Evolutionary conservation across 1,140 invertebrate species (phyloP).

Genomic region (Panagrolaimus sp.): DNA sequence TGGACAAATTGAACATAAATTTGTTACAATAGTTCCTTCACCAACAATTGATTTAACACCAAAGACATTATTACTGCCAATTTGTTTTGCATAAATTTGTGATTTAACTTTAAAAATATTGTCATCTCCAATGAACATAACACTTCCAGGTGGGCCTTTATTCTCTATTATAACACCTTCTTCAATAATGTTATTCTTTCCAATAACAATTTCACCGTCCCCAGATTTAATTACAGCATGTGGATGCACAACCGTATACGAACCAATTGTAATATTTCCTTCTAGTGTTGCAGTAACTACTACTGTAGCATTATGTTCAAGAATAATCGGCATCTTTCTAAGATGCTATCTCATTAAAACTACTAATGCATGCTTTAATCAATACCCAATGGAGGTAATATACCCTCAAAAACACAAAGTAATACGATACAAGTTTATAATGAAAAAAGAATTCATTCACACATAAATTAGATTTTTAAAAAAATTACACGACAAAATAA

Average conservation of each 20-base stretch:
- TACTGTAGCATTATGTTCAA: conserved; percentile 14
- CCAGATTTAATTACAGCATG: conserved; percentile 26
- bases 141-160: conserved; percentile 11
- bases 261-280: conserved; percentile 19
- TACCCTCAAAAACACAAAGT: not conserved
- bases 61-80: conserved; percentile 36
- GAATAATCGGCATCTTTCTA: not conserved
- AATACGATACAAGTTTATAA: conserved; percentile 6
- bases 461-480: no score
- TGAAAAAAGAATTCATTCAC: no score
- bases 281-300: not conserved
- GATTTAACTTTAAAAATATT: conserved; percentile 35
- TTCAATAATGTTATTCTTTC: conserved; percentile 35
- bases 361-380: not conserved
- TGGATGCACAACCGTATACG: conserved; percentile 26
- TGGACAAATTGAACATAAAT: conserved; percentile 33
- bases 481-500: conserved; percentile 8
- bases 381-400: not conserved
- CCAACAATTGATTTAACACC: conserved; percentile 26
- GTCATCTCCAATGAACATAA: conserved; percentile 33
- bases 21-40: conserved; percentile 19
- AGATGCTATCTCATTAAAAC: not conserved
- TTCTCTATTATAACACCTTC: conserved; percentile 30
- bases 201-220: conserved; percentile 30
- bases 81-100: conserved; percentile 20